Base-by-base conservation (phyloP, 1,140 invertebrate genomes). In the Eupeodes corollae region DNA sequence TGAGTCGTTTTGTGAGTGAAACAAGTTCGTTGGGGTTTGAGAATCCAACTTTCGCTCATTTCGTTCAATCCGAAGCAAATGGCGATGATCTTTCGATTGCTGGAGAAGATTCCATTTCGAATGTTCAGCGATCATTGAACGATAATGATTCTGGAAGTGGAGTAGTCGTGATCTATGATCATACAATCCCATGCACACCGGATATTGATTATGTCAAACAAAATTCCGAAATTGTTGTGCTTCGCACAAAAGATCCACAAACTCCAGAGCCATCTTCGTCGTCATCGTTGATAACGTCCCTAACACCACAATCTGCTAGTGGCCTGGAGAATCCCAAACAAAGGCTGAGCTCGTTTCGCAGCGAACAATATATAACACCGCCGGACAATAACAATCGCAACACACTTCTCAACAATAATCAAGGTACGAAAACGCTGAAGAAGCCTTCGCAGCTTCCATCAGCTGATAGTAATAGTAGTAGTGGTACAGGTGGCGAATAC, bases 141-240 rank as follows among this genome's bases (percentile, higher is more conserved):
- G 50, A 52, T 39, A 58, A 57, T 41, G 56, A 57, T 19, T 52
- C 47, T 47, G 59, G 60, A 42, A 66, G 61, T 38, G 61, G 52
- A 16, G 61, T 66, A 6, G 59, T 67, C 19, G 61, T 66, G 15
- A 66, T 66, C 54, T 67, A 63, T 40, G 63, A 67, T 49, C 63
- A 66, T 52, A 61, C 62, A 45, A 63, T 63, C 35, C 63, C 63
- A 41, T 63, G 55, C 11, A 66, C 63, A 34, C 61, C 63, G 16
- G 63, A 67, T 44, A 67, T 67, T 26, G 63, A 67, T 52, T 68
- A 67, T 48, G 56, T 58, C n/a, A 61, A 63, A 39, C 59, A 68
- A 49, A 68, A 68, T 46, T 62, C 66, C 3, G 65, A 67, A 46
- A 66, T 68, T 44, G 66, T 68, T 12, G 48, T 68, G 31, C 34